Evolutionary conservation across 2,113 vertebrate species (phyloP).

Genomic region (Prinia subflava): DNA sequence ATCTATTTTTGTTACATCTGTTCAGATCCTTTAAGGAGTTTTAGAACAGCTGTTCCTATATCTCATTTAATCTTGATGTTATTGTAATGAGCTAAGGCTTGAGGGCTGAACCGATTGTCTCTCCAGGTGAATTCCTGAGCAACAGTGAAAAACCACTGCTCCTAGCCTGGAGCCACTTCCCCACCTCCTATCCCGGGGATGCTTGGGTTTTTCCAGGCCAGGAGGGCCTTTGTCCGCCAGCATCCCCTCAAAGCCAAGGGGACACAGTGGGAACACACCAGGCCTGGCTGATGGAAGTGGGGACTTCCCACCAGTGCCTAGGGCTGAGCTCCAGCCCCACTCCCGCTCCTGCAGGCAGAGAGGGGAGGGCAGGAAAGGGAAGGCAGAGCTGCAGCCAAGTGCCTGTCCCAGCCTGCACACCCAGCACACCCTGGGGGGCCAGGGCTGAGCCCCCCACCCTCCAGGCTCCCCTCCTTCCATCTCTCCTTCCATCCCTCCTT

Average conservation of each 20-base stretch:
- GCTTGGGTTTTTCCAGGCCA: neutral
- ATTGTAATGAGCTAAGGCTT: slow-evolving; percentile 48
- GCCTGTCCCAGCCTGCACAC: neutral
- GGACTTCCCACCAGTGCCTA: neutral
- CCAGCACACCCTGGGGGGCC: neutral
- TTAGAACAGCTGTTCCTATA: slow-evolving; percentile 64
- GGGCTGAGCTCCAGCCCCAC: neutral
- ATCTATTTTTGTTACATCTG: slow-evolving; percentile 68
- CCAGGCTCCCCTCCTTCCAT: no score
- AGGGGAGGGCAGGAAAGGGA: neutral
- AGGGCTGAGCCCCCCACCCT: neutral
- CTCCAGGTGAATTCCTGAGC: neutral
- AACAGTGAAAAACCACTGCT: neutral
- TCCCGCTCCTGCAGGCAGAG: neutral
- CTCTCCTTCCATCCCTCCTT: neutral
- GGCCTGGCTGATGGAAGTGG: neutral
- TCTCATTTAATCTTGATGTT: slow-evolving; percentile 65
- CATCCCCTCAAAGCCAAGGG: neutral
- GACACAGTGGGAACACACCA: fast-evolving
- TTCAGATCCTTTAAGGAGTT: slow-evolving; percentile 61
- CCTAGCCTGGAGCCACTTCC: neutral
- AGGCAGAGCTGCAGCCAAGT: neutral
- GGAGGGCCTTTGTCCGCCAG: neutral
- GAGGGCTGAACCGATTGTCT: slow-evolving; percentile 36
- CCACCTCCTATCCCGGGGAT: fast-evolving